phyloP scores from a whole-genome alignment of 1,140 invertebrate species.

The Trichoplusia ni region DNA sequence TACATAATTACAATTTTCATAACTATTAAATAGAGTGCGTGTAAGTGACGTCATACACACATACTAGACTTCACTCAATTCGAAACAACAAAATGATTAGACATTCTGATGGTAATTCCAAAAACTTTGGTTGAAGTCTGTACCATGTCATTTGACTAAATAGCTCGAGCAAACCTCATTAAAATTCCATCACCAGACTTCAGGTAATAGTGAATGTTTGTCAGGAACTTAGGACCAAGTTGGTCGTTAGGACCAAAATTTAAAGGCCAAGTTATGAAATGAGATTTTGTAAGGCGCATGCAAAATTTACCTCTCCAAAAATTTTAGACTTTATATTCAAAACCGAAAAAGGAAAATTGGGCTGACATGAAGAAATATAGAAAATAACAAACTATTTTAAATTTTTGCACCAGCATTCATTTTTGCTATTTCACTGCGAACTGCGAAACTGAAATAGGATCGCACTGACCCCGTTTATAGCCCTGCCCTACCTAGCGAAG shows the following conservation, averaged over 20 bases:
- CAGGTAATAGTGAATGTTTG: not conserved
- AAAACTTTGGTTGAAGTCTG: conserved; percentile 7
- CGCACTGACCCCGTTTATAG: too few species aligned
- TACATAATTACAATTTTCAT: conserved; percentile 4
- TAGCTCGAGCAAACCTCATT: conserved; percentile 10
- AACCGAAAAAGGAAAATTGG: too few species aligned
- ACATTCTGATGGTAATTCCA: not conserved
- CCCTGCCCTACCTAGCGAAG: too few species aligned
- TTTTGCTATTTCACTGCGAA: too few species aligned
- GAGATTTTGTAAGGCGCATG: not conserved
- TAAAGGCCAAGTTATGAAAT: not conserved
- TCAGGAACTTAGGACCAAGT: too few species aligned
- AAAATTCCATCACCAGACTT: conserved; percentile 15
- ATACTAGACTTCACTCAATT: not conserved
- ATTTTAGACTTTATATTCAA: too few species aligned
- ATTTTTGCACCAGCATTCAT: too few species aligned
- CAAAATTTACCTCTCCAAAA: too few species aligned
- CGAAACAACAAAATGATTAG: not conserved
- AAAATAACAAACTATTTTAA: too few species aligned
- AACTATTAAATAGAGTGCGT: conserved; percentile 4
- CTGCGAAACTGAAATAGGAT: too few species aligned
- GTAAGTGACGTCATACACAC: conserved; percentile 9
- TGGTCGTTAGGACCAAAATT: not conserved
- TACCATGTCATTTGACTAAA: conserved; percentile 4
- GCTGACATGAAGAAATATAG: too few species aligned